Evolutionary conservation across 2,113 vertebrate species (phyloP).

Genomic region (Phaethon lepturus): DNA sequence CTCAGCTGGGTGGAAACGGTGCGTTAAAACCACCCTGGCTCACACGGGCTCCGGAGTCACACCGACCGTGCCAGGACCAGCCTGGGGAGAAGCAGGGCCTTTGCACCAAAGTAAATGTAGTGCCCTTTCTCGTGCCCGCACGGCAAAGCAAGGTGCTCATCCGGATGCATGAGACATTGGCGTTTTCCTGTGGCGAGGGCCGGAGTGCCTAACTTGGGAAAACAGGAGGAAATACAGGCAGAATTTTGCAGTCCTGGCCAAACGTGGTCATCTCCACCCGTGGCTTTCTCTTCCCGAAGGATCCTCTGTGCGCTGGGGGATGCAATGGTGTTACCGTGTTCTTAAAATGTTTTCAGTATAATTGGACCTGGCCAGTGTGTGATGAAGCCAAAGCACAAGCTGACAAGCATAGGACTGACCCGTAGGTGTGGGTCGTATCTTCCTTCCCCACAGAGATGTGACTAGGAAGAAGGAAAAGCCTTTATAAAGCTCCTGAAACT

Average conservation of each 20-base stretch:
- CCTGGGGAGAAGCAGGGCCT: background rate
- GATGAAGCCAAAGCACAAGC: background rate
- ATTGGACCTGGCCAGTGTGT: accelerated
- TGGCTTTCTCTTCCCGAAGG: background rate
- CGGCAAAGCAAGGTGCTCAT: background rate
- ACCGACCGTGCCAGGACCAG: background rate
- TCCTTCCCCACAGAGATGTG: background rate
- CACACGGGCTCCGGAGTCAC: background rate
- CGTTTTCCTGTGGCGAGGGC: background rate
- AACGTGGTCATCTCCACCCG: background rate
- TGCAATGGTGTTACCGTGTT: background rate
- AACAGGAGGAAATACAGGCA: background rate
- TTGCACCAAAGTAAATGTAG: background rate
- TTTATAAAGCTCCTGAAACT: background rate
- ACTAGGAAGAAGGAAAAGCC: background rate
- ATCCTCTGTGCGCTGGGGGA: background rate
- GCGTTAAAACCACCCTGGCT: background rate
- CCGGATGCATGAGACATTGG: background rate
- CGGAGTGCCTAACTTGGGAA: background rate
- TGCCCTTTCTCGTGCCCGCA: background rate
- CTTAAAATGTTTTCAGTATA: background rate
- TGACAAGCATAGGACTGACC: background rate
- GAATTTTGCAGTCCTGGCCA: background rate
- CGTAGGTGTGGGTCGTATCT: background rate
- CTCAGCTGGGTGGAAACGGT: background rate